Base-by-base conservation (phyloP, 2,888 invertebrate genomes). In the Bombyx huttoni region DNA sequence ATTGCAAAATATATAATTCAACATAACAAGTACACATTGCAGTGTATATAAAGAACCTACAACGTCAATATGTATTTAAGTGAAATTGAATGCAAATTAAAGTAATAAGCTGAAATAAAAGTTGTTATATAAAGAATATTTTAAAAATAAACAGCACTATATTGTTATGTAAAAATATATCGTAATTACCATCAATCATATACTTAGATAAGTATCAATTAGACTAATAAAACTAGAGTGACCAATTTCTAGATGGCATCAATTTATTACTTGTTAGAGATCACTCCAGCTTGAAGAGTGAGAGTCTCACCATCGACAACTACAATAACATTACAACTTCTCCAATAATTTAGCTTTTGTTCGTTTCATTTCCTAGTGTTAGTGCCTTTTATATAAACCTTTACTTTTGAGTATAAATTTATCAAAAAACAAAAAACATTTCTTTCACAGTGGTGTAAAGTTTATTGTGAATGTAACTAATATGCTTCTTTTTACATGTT, bases 1-100 rank as follows among this genome's bases (percentile, higher is more conserved):
- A 81, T 81, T 76, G 78, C 75, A 71, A 70, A 68, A 67, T 70
- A 73, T 68, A 65, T 63, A 65, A 47, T 34, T 48, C 24, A 48
- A 48, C 24, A 24, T 34, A 48, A 48, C 33, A 40, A 40, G 40
- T 40, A 40, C 40, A 40, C 40, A 40, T 10, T 40, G 8, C 8
- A 40, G 40, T 40, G 40, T 40, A 10, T 40, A 10, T 10, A 40
- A 10, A 40, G 8, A 10, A 40, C 3, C 40, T 40, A 40, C 9
- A 40, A 40, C 40, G 3, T 40, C 40, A 40, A 40, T 40, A 40
- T 24, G 24, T 40, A 40, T 40, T 40, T 40, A 40, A 40, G 40
- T 40, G 40, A 40, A 40, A 12, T 40, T 40, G 40, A 40, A 40
- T 7, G 40, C 12, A 40, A 40, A 40, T 12, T 40, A 40, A 40